Percentiles rank a stretch among this genome's conserved stretches.
phyloP scores from a whole-genome alignment of 1,140 invertebrate species.

The Oryctes rhinoceros region DNA sequence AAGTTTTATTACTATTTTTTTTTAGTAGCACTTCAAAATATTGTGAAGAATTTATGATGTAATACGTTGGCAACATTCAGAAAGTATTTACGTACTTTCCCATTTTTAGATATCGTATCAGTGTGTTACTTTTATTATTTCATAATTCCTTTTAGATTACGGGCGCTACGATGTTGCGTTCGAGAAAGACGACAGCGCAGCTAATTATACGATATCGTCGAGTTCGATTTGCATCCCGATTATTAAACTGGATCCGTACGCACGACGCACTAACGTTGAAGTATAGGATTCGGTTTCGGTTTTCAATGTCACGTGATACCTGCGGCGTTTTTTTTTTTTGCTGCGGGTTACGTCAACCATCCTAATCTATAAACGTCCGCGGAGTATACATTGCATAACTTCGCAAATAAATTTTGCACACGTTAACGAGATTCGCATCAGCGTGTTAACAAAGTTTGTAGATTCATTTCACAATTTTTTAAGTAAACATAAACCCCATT shows the following conservation, averaged over 20 bases:
- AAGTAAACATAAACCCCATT: slow-evolving; percentile 22
- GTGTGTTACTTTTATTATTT: background rate
- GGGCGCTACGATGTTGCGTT: background rate
- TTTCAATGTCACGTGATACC: slow-evolving; percentile 31
- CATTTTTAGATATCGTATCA: slow-evolving; percentile 7
- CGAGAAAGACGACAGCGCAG: background rate
- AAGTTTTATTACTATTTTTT: too few species aligned
- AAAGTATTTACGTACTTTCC: too few species aligned
- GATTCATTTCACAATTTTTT: slow-evolving; percentile 27
- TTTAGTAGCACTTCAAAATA: too few species aligned
- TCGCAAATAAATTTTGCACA: slow-evolving; percentile 35
- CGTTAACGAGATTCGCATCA: slow-evolving; percentile 23
- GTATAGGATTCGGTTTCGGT: background rate
- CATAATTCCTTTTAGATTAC: background rate
- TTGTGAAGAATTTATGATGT: too few species aligned
- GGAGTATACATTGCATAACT: slow-evolving; percentile 21
- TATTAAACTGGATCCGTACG: background rate
- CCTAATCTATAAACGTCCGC: background rate
- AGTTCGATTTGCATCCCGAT: background rate
- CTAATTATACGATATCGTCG: background rate
- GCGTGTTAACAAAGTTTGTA: slow-evolving; percentile 17
- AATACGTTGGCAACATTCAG: too few species aligned
- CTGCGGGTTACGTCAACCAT: background rate
- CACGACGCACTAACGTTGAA: too few species aligned
- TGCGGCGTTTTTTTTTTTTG: background rate